phyloP scores from a whole-genome alignment of 1,140 invertebrate species.

The Drosophila trapezifrons region DNA sequence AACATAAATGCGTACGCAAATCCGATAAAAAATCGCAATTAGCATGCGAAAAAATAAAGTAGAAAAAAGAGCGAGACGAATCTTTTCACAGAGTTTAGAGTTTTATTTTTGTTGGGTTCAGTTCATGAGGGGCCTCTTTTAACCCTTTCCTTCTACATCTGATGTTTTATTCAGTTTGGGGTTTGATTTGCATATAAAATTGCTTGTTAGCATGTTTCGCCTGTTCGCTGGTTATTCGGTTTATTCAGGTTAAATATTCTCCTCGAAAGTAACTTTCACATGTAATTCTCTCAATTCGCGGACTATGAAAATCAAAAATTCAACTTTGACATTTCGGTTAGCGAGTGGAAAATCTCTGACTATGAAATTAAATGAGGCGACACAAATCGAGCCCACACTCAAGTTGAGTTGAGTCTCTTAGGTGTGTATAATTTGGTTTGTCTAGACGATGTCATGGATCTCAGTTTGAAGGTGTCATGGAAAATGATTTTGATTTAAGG shows the following conservation, averaged over 20 bases:
- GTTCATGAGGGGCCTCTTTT: slow-evolving; percentile 2
- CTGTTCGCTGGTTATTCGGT: slow-evolving; percentile 24
- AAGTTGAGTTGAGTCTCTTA: neutral
- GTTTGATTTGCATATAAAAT: slow-evolving; percentile 74
- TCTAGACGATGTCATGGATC: slow-evolving; percentile 18
- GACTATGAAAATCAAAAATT: slow-evolving; percentile 13
- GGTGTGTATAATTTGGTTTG: slow-evolving; percentile 27
- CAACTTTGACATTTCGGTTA: slow-evolving; percentile 62
- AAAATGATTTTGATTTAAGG: neutral
- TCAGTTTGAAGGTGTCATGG: neutral
- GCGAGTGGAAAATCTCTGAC: slow-evolving; percentile 42
- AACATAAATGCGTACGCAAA: slow-evolving; percentile 36
- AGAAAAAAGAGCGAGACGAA: slow-evolving; percentile 38
- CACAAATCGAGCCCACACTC: slow-evolving; percentile 26
- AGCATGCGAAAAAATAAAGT: slow-evolving; percentile 48
- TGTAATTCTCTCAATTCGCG: slow-evolving; percentile 29
- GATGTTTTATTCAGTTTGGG: slow-evolving; percentile 68
- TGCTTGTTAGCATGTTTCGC: slow-evolving; percentile 64
- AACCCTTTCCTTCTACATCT: slow-evolving; percentile 24
- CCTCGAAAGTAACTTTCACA: slow-evolving; percentile 50
- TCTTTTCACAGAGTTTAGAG: slow-evolving; percentile 1
- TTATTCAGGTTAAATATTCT: slow-evolving; percentile 41
- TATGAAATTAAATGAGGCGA: slow-evolving; percentile 36
- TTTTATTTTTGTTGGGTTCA: slow-evolving; percentile 4
- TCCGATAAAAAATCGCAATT: slow-evolving; percentile 49